A percentile compares a stretch with the other conserved stretches of the same genome.
Conservation (phyloP, 2,888 invertebrate species). For the Scaptomyza caliginosa region DNA sequence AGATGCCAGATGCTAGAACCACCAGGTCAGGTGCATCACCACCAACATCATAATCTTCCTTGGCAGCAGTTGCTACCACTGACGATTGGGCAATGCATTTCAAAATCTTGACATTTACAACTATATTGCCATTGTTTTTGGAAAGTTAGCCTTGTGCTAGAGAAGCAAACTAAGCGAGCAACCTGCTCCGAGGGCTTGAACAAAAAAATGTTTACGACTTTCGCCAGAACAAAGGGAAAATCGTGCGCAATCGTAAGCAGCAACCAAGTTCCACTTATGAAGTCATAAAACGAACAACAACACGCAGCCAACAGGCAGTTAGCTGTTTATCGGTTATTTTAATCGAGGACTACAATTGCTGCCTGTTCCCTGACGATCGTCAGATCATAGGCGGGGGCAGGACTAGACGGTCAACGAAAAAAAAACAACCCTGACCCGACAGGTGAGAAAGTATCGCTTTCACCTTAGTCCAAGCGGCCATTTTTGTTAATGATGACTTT, state of each 20-base stretch:
- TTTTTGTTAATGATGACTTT: slow-evolving; percentile 70
- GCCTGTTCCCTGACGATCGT: slow-evolving; percentile 52
- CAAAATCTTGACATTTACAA: slow-evolving; percentile 75
- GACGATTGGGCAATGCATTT: slow-evolving; percentile 71
- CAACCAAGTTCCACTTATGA: slow-evolving; percentile 77
- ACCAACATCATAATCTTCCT: slow-evolving; percentile 4
- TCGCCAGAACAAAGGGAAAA: slow-evolving; percentile 74
- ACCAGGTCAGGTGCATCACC: slow-evolving; percentile 54
- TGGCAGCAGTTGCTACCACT: slow-evolving; percentile 17
- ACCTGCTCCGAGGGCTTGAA: slow-evolving; percentile 38
- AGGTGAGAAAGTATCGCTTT: slow-evolving; percentile 66
- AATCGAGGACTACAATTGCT: slow-evolving; percentile 55
- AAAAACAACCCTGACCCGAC: slow-evolving; percentile 5
- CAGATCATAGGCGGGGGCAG: slow-evolving; percentile 41
- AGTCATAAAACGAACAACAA: slow-evolving; percentile 66
- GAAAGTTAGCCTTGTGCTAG: slow-evolving; percentile 5
- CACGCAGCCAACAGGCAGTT: slow-evolving; percentile 45
- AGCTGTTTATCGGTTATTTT: slow-evolving; percentile 43
- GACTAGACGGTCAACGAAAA: slow-evolving; percentile 16
- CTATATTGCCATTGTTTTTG: slow-evolving; percentile 55
- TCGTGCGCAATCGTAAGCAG: slow-evolving; percentile 55
- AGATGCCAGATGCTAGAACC: slow-evolving; percentile 17
- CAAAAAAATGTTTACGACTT: slow-evolving; percentile 78
- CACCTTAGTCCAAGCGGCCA: slow-evolving; percentile 55
- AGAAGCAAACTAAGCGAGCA: slow-evolving; percentile 4